Evolutionary conservation across 2,113 vertebrate species (phyloP).

Genomic region (Equus przewalskii): DNA sequence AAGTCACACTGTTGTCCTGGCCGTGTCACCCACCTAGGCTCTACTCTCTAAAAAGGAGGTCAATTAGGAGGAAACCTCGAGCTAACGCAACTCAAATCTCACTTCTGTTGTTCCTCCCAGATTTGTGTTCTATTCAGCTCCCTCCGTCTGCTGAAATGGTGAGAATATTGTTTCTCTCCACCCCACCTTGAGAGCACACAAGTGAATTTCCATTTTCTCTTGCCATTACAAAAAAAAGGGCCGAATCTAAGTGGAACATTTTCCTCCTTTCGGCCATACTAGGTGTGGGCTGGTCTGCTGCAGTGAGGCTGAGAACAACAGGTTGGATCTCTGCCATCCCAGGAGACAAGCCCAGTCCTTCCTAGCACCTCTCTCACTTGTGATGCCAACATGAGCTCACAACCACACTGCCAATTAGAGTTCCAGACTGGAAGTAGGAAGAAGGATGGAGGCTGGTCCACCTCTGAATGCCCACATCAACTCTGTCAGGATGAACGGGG

Average conservation of each 20-base stretch:
- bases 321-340: neutral
- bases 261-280: neutral
- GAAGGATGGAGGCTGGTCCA: neutral
- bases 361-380: neutral
- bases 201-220: neutral
- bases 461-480: neutral
- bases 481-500: neutral
- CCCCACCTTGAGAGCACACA: neutral
- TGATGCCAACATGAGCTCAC: neutral
- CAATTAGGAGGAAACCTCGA: neutral
- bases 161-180: neutral
- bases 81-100: neutral
- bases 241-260: neutral
- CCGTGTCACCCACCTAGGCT: neutral
- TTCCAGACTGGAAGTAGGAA: neutral
- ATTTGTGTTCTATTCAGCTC: neutral
- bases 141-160: neutral
- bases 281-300: neutral
- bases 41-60: neutral
- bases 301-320: too few species aligned
- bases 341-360: neutral
- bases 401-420: neutral
- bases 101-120: neutral
- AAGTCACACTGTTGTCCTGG: neutral
- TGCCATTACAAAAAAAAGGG: neutral